Percentiles rank a stretch among this genome's conserved stretches.
phyloP scores from a whole-genome alignment of 2,888 invertebrate species.

The Allygus modestus region DNA sequence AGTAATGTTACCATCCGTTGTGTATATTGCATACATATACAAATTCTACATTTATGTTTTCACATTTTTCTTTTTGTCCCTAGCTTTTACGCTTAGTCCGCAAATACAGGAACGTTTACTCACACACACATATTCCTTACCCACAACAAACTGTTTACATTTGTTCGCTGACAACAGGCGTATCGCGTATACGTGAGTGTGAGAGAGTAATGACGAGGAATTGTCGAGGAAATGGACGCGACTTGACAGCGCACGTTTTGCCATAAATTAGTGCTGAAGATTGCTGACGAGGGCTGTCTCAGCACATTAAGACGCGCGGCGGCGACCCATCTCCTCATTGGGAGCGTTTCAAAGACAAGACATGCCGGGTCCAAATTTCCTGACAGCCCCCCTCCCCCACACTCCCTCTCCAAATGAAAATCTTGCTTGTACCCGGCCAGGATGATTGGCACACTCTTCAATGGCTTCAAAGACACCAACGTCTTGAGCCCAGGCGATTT shows the following conservation, averaged over 20 bases:
- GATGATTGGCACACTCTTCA: slow-evolving; percentile 58
- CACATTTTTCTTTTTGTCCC: no score
- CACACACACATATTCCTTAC: background rate
- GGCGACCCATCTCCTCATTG: slow-evolving; percentile 54
- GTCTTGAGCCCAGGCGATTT: slow-evolving; percentile 13
- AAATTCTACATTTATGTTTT: no score
- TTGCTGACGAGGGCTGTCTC: slow-evolving; percentile 51
- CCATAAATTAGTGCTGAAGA: slow-evolving; percentile 47
- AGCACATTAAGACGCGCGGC: slow-evolving; percentile 55
- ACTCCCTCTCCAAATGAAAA: slow-evolving; percentile 53
- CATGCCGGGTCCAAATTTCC: slow-evolving; percentile 63
- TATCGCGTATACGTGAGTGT: slow-evolving; percentile 21
- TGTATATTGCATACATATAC: no score
- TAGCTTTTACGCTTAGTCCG: no score
- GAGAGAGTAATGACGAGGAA: slow-evolving; percentile 34
- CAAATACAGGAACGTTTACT: background rate
- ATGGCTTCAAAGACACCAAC: slow-evolving; percentile 54
- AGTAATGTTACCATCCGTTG: no score
- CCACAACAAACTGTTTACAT: background rate
- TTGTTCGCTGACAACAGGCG: background rate
- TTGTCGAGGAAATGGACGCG: slow-evolving; percentile 46
- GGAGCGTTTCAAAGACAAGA: slow-evolving; percentile 62
- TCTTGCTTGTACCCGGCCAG: slow-evolving; percentile 34
- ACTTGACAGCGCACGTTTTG: slow-evolving; percentile 48
- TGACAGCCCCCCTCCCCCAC: slow-evolving; percentile 45